phyloP scores from a whole-genome alignment of 2,113 vertebrate species.

The Archocentrus centrarchus region DNA sequence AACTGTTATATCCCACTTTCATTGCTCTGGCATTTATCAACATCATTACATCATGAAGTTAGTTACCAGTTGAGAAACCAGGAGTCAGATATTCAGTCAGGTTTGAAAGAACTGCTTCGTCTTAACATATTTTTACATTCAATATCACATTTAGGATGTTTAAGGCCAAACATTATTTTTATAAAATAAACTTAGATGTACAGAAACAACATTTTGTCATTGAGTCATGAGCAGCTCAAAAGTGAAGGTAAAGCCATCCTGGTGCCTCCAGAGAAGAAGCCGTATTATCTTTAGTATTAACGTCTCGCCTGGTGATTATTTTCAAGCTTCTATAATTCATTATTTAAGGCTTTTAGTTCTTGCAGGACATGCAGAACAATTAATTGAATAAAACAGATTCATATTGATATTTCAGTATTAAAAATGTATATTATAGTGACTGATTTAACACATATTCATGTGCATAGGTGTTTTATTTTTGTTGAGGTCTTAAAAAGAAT shows the following conservation, averaged over 20 bases:
- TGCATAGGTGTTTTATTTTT: not conserved
- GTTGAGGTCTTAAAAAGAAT: not conserved
- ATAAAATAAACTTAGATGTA: not conserved
- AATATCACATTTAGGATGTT: not conserved
- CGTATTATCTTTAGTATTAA: not conserved
- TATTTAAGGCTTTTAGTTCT: not conserved
- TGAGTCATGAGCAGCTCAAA: not conserved
- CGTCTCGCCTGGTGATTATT: not conserved
- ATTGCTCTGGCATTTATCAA: no score
- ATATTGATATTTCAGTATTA: no score
- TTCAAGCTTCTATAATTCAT: not conserved
- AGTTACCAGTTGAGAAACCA: no score
- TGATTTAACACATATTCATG: not conserved
- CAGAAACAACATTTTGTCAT: not conserved
- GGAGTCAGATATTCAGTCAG: no score
- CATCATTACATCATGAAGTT: no score
- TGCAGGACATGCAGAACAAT: not conserved
- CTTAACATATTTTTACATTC: not conserved
- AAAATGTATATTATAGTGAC: no score
- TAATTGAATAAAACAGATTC: no score
- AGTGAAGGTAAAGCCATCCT: not conserved
- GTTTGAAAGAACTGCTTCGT: no score
- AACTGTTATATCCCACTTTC: not conserved
- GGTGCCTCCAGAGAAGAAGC: not conserved
- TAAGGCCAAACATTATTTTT: not conserved